Evolutionary conservation across 2,113 vertebrate genomes (phyloP), one percentile per base, ranked within the genome.

Genomic region (Tychaedon coryphoeus): DNA sequence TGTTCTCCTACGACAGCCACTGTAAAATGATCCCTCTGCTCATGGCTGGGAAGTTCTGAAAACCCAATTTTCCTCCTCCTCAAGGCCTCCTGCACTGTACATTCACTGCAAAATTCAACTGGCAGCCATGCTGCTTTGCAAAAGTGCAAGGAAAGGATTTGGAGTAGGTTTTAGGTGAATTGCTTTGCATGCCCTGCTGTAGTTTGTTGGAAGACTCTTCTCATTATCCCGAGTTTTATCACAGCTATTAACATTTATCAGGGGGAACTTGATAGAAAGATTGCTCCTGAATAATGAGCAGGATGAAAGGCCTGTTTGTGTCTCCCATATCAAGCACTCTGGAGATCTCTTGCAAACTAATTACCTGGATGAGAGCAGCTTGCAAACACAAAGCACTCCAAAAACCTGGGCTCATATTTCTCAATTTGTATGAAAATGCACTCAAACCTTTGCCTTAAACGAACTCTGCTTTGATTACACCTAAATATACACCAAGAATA

Each of bases 1-100:
- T 97, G 94, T 89, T 91, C 91, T 95, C 60, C 22, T 86, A 70
- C 48, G 92, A 53, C 58, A 95, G 90, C 3, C 29, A 29, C 38
- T 84, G 97, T 97, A 97, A 98, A 95, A 62, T 88, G 97, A 98
- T 97, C 90, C 88, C 92, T 93, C 80, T 95, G 90, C 87, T 81
- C 72, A 88, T 87, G 90, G 57, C 85, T 82, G 78, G 94, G 76
- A 79, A 92, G 86, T 96, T 96, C 94, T 91, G 54, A 95, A 95
- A 97, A 51, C 40, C 89, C 38, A 36, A 34, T 94, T 88, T 92
- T 86, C 85, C 82, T 92, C 33, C 86, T 91, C 85, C 87, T 45
- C 53, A 64, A 95, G 70, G 45, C 51, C 33, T 93, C 60, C 65
- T 95, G 78, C 69, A 65, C 36, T 78, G 53, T 13, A 67, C 7